A percentile compares a stretch with the other conserved stretches of the same genome.
These are phyloP conservation scores for Punctoribates punctum DNA, from an alignment of 2,888 invertebrate genomes.

Conservation along the genomic window DNA sequence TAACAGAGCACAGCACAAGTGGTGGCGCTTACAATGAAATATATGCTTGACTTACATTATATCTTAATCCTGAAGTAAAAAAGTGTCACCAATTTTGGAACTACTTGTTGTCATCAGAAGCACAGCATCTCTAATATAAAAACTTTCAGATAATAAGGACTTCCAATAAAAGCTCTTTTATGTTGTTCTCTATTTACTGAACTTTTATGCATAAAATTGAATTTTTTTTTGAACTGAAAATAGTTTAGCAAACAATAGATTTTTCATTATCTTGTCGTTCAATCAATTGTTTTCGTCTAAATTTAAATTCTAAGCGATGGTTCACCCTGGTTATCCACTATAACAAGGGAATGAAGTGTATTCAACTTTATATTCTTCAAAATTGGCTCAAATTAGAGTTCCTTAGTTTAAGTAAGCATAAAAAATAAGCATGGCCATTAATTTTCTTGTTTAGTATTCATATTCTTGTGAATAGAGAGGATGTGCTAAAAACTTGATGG, in stretches of 20 bases:
- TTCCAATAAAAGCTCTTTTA: background rate
- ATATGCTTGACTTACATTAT: slow-evolving; percentile 7
- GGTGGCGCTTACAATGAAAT: background rate
- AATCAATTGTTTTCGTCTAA: too few species aligned
- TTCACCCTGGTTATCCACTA: too few species aligned
- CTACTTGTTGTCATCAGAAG: background rate
- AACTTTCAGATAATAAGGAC: background rate
- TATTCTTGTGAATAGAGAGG: too few species aligned
- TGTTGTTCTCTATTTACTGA: background rate
- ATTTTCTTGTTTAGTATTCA: too few species aligned
- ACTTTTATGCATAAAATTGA: background rate
- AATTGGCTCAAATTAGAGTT: too few species aligned
- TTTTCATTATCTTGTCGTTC: too few species aligned
- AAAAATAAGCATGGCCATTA: too few species aligned
- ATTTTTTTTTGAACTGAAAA: background rate
- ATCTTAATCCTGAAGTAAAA: slow-evolving; percentile 7
- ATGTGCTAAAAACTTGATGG: too few species aligned
- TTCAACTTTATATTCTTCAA: too few species aligned
- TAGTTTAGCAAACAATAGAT: background rate
- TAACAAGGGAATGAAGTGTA: too few species aligned
- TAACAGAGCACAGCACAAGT: background rate
- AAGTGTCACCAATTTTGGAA: background rate
- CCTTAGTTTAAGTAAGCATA: too few species aligned
- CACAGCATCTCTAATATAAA: background rate
- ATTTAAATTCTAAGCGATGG: too few species aligned